A percentile compares a stretch with the other conserved stretches of the same genome.
phyloP scores from a whole-genome alignment of 2,113 vertebrate species.

The Melanerpes formicivorus region DNA sequence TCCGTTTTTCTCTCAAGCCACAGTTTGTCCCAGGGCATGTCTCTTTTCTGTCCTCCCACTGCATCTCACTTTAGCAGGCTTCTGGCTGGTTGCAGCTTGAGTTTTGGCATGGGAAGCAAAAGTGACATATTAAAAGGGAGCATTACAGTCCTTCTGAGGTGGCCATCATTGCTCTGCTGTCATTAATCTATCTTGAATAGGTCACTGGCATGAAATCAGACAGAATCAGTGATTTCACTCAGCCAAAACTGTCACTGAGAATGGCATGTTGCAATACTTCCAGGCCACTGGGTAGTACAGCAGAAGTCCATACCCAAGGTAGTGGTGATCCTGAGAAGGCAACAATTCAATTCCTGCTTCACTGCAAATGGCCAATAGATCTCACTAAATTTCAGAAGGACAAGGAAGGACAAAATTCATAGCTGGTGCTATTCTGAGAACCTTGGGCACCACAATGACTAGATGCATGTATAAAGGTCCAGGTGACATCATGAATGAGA shows the following conservation, averaged over 20 bases:
- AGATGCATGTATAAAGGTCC: neutral
- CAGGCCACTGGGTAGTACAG: neutral
- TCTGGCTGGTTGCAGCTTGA: neutral
- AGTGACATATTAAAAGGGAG: neutral
- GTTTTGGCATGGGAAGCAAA: neutral
- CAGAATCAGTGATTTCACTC: neutral
- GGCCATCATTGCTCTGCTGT: neutral
- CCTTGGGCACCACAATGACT: neutral
- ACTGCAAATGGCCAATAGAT: neutral
- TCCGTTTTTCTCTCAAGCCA: neutral
- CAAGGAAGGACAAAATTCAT: neutral
- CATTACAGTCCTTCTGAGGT: neutral
- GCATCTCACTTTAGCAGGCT: neutral
- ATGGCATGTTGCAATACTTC: neutral
- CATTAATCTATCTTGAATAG: neutral
- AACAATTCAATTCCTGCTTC: neutral
- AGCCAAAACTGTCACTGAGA: neutral
- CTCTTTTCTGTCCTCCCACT: neutral
- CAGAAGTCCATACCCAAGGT: rapidly evolving
- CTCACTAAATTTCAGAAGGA: neutral
- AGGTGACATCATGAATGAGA: neutral
- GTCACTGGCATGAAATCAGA: neutral
- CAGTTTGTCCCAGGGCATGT: neutral
- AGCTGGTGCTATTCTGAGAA: neutral
- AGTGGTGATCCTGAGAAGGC: neutral